Conservation (phyloP, 2,888 invertebrate genomes). For the Norana najaformis region DNA sequence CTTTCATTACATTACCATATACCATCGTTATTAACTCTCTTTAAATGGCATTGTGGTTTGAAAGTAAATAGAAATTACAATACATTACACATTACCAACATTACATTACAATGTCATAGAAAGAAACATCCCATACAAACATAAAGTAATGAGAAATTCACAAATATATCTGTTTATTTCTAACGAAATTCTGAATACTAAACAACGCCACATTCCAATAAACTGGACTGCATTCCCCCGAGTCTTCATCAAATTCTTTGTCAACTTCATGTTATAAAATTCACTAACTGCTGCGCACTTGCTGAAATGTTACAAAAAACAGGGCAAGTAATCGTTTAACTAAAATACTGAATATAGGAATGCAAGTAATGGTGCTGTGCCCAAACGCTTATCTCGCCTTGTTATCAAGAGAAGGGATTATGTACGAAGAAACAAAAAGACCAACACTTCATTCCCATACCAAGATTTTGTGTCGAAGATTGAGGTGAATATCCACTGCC, state of each 20-base stretch:
- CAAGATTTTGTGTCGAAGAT: constrained; percentile 8
- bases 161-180: not conserved
- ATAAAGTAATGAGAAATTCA: not conserved
- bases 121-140: constrained; percentile 2
- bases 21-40: too few relatives aligned
- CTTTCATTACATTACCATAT: too few relatives aligned
- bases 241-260: not conserved
- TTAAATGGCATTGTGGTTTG: too few relatives aligned
- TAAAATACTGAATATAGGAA: not conserved
- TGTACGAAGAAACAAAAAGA: constrained; percentile 20
- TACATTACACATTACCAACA: not conserved
- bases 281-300: not conserved
- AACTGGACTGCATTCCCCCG: not conserved
- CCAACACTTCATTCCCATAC: constrained; percentile 8
- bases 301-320: not conserved
- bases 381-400: not conserved
- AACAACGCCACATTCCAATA: not conserved
- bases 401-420: not conserved
- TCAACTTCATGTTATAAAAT: not conserved
- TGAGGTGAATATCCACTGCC: constrained; percentile 8
- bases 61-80: too few relatives aligned
- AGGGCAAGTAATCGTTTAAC: not conserved
- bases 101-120: not conserved
- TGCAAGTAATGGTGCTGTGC: not conserved
- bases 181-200: not conserved